A percentile compares a stretch with the other conserved stretches of the same genome.
phyloP scores from a whole-genome alignment of 2,888 invertebrate species.

The Drosophila suboccidentalis region DNA sequence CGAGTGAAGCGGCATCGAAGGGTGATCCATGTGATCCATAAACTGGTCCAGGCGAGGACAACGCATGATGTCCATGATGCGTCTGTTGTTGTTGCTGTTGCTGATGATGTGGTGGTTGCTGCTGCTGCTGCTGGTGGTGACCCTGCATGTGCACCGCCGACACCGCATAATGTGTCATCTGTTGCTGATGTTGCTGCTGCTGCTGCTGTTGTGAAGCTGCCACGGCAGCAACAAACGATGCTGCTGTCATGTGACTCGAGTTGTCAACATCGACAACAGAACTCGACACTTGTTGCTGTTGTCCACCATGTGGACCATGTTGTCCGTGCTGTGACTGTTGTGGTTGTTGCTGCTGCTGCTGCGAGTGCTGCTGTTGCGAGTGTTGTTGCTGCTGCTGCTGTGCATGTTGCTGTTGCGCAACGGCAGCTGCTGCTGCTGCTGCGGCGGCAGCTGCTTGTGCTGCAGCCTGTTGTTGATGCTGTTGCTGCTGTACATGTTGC shows the following conservation, averaged over 20 bases:
- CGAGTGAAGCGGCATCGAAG: slow-evolving; percentile 86
- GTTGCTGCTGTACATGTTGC: slow-evolving; percentile 45
- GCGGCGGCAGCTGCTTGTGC: slow-evolving; percentile 32
- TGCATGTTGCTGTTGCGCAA: slow-evolving; percentile 27
- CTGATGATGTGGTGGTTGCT: slow-evolving; percentile 47
- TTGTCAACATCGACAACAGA: slow-evolving; percentile 73
- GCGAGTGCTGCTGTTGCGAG: slow-evolving; percentile 33
- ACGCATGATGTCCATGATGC: slow-evolving; percentile 80
- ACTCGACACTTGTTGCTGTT: slow-evolving; percentile 55
- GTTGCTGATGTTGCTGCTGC: slow-evolving; percentile 74
- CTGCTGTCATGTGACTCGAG: slow-evolving; percentile 79
- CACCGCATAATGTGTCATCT: slow-evolving; percentile 82
- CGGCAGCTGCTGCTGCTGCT: slow-evolving; percentile 23
- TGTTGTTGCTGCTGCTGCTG: slow-evolving; percentile 32
- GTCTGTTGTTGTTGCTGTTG: slow-evolving; percentile 38
- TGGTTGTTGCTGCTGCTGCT: slow-evolving; percentile 67
- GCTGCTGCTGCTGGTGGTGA: slow-evolving; percentile 79
- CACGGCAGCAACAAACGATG: slow-evolving; percentile 82
- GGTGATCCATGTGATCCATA: slow-evolving; percentile 84
- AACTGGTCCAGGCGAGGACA: slow-evolving; percentile 85
- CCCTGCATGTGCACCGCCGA: slow-evolving; percentile 84
- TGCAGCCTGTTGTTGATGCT: slow-evolving; percentile 39
- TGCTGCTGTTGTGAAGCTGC: slow-evolving; percentile 82
- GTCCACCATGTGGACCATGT: slow-evolving; percentile 46
- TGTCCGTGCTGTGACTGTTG: slow-evolving; percentile 35